phyloP scores from a whole-genome alignment of 2,113 vertebrate genomes.

The Lichenostomus cassidix region DNA sequence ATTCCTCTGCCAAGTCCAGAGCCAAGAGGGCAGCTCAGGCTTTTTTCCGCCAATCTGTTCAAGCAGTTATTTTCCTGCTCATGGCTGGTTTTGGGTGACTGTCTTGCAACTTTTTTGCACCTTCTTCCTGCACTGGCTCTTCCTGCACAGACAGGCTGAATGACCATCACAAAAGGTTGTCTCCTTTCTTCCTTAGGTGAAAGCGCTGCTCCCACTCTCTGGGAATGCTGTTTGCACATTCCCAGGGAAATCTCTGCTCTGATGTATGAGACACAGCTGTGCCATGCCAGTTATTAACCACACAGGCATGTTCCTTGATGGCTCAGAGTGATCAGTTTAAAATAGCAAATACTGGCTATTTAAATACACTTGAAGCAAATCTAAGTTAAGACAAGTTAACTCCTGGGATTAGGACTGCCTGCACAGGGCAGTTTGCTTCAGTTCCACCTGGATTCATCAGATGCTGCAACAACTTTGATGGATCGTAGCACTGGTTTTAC shows the following conservation, averaged over 20 bases:
- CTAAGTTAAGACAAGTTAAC: background rate
- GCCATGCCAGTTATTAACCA: background rate
- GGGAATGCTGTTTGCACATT: background rate
- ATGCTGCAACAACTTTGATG: background rate
- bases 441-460: background rate
- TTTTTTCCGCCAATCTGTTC: background rate
- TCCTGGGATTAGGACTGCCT: background rate
- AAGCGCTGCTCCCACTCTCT: background rate
- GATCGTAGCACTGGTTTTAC: background rate
- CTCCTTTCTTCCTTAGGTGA: background rate
- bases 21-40: background rate
- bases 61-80: background rate
- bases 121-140: background rate
- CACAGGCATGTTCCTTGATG: background rate
- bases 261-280: fast-evolving
- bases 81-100: background rate
- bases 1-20: background rate
- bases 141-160: background rate
- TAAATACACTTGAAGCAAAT: background rate
- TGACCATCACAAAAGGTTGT: background rate
- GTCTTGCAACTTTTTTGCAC: background rate
- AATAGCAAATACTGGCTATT: background rate
- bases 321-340: background rate
- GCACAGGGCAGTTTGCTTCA: background rate
- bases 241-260: background rate